Percentiles rank a stretch among this genome's conserved stretches.
These are phyloP conservation scores for Eutrigla gurnardus DNA, from an alignment of 2,797 vertebrate species.

Conservation along the genomic window DNA sequence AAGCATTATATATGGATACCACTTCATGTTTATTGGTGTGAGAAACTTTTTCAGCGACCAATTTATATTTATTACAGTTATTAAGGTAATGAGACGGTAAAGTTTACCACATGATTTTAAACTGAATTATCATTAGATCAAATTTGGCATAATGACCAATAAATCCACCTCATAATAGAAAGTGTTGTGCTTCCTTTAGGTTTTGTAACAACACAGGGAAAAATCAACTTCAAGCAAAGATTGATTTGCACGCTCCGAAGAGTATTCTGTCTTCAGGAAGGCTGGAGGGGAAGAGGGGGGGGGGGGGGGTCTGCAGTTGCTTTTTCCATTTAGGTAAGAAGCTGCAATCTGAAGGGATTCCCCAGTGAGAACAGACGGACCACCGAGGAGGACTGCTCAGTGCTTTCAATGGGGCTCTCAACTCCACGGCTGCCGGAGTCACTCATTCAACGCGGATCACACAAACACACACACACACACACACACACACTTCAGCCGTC, in stretches of 20 bases:
- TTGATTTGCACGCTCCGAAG: constrained; percentile 17
- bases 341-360: constrained; percentile 75
- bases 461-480: constrained; percentile 42
- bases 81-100: not conserved
- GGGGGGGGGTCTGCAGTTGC: constrained; percentile 57
- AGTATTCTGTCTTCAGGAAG: constrained; percentile 34
- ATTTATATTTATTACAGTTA: not conserved
- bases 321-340: constrained; percentile 72
- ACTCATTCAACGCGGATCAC: constrained; percentile 77
- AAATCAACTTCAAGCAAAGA: constrained; percentile 6
- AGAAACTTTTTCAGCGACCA: not conserved
- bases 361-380: constrained; percentile 81
- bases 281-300: constrained; percentile 13
- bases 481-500: constrained; percentile 20
- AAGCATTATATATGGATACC: constrained; percentile 11
- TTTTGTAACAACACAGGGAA: constrained; percentile 1
- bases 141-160: not conserved
- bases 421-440: constrained; percentile 79
- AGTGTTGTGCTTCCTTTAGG: not conserved
- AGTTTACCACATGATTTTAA: not conserved
- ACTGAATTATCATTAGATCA: not conserved
- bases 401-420: constrained; percentile 73
- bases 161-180: not conserved
- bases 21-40: constrained; percentile 6
- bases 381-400: constrained; percentile 73